Conservation (phyloP, 2,888 invertebrate genomes). For the Shargacucullia verbasci region DNA sequence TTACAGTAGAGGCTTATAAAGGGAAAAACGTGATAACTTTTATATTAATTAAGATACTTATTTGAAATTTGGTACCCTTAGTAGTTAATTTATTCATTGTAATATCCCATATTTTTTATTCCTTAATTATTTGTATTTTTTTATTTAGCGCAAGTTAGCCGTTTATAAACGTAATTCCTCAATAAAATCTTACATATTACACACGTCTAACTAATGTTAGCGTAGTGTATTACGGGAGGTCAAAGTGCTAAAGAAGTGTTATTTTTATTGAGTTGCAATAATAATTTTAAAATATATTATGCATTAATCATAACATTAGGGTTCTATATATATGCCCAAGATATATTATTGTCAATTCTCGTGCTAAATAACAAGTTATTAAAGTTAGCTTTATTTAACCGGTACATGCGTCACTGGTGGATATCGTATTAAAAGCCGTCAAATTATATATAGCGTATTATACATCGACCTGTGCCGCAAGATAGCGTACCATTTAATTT, state of each 20-base stretch:
- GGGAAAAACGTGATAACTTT: background rate
- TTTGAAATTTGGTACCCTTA: background rate
- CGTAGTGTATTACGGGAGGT: background rate
- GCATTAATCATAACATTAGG: no score
- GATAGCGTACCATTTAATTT: background rate
- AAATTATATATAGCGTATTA: background rate
- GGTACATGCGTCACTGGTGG: background rate
- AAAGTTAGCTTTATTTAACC: background rate
- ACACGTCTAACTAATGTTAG: background rate
- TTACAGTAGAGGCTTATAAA: background rate
- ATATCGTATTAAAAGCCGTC: background rate
- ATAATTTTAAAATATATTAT: no score
- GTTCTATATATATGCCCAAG: no score
- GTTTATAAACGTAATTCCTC: background rate
- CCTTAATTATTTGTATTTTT: background rate
- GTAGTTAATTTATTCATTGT: slow-evolving; percentile 1
- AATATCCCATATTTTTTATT: background rate
- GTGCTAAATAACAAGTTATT: background rate
- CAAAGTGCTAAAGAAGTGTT: no score
- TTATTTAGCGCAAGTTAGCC: no score
- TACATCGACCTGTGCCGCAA: background rate
- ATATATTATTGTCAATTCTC: background rate
- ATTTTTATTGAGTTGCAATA: no score
- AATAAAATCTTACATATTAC: background rate
- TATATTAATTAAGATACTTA: background rate